phyloP scores from a whole-genome alignment of 2,888 invertebrate species.

The Ochropleura plecta region DNA sequence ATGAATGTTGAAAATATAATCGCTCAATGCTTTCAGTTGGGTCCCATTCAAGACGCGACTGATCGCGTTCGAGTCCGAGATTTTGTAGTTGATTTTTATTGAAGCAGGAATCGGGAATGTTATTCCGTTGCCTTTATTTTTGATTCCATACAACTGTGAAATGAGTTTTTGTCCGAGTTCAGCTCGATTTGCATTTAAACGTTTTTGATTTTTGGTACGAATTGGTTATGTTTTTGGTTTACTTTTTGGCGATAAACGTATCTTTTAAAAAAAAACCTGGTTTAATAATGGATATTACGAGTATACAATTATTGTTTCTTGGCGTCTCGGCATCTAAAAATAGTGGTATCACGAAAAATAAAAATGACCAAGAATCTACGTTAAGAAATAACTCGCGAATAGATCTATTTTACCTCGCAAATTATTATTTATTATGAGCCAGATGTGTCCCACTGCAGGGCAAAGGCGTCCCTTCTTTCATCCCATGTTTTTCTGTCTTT shows the following conservation, averaged over 20 bases:
- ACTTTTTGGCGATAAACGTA: not conserved
- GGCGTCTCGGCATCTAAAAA: not conserved
- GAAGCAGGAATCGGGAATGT: conserved; percentile 73
- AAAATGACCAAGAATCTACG: not conserved
- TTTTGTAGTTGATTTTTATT: conserved; percentile 82
- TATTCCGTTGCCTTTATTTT: conserved; percentile 71
- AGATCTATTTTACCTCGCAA: not conserved
- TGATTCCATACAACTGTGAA: conserved; percentile 56
- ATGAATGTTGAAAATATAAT: conserved; percentile 43
- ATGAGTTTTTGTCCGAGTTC: conserved; percentile 44
- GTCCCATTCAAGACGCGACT: conserved; percentile 66
- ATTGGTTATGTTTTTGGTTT: not conserved
- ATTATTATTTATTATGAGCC: too few relatives aligned
- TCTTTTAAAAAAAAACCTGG: not conserved
- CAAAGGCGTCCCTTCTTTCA: too few relatives aligned
- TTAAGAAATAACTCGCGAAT: not conserved
- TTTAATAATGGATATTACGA: not conserved
- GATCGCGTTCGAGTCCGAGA: conserved; percentile 75
- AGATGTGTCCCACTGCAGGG: too few relatives aligned
- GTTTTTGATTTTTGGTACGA: conserved; percentile 12
- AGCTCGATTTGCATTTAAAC: conserved; percentile 46
- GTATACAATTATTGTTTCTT: not conserved
- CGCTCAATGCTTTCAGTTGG: conserved; percentile 49
- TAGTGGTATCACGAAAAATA: not conserved
- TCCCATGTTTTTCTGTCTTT: too few relatives aligned